Evolutionary conservation across 2,113 vertebrate species (phyloP).

Genomic region (Petromus typicus): DNA sequence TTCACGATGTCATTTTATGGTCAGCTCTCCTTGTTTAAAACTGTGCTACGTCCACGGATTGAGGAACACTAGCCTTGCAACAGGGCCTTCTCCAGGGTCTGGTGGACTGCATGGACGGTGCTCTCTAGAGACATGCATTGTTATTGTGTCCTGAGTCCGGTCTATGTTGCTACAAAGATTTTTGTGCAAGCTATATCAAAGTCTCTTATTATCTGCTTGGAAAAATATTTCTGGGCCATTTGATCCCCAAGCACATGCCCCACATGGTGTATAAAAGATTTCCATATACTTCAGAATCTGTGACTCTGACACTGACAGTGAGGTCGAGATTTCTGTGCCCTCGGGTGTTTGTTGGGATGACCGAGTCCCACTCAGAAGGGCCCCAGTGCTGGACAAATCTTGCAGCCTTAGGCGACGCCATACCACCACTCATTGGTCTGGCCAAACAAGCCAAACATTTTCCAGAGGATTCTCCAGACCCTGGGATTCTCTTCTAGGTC

Average conservation of each 20-base stretch:
- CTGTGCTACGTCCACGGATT: neutral
- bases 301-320: neutral
- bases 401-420: conserved; percentile 87
- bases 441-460: conserved; percentile 61
- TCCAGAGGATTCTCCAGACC: conserved; percentile 38
- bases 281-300: neutral
- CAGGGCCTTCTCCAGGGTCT: conserved; percentile 90
- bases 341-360: conserved; percentile 87
- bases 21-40: neutral
- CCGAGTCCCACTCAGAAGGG: conserved; percentile 90
- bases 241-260: neutral
- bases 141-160: conserved; percentile 57
- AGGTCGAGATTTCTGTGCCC: conserved; percentile 32
- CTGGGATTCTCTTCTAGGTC: neutral
- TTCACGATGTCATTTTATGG: neutral
- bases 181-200: conserved; percentile 92
- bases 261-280: neutral
- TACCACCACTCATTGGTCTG: neutral
- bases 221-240: conserved; percentile 93
- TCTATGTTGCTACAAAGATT: conserved; percentile 84
- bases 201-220: conserved; percentile 90
- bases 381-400: conserved; percentile 93
- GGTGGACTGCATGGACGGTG: conserved; percentile 91
- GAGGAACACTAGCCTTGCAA: conserved; percentile 87
- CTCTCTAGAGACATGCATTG: conserved; percentile 88